phyloP scores from a whole-genome alignment of 2,888 invertebrate genomes.

The Pogonocherus hispidulus region DNA sequence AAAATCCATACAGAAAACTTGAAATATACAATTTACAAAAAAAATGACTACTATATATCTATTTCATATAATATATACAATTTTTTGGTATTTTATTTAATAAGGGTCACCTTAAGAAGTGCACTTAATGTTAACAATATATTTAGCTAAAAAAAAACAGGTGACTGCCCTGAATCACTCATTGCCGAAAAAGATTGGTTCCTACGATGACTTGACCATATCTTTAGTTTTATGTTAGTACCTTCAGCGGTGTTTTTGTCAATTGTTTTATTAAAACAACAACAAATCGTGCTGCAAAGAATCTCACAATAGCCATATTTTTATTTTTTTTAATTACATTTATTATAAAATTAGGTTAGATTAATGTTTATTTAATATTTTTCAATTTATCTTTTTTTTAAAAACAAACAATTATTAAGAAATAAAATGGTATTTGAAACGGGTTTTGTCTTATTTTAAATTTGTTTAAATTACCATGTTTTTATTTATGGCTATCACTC shows the following conservation, averaged over 20 bases:
- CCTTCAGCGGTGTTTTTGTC: neutral
- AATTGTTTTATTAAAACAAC: no score
- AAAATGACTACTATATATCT: conserved; percentile 43
- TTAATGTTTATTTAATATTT: no score
- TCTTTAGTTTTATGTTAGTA: neutral
- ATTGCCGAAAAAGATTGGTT: conserved; percentile 35
- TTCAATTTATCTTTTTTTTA: no score
- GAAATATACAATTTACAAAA: conserved; percentile 54
- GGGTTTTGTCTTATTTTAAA: no score
- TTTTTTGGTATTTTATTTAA: conserved; percentile 56
- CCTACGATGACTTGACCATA: neutral
- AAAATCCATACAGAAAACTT: conserved; percentile 42
- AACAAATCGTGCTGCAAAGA: no score
- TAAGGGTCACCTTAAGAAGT: conserved; percentile 54
- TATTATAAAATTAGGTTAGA: no score
- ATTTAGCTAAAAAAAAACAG: conserved; percentile 47
- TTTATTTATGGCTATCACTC: no score
- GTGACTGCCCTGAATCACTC: conserved; percentile 29
- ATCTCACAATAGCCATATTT: no score
- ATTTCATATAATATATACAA: conserved; percentile 52
- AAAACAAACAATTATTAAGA: no score
- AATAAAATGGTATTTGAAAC: no score
- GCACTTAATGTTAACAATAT: conserved; percentile 56
- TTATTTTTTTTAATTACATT: no score
- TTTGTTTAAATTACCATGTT: no score